These are phyloP conservation scores for Chromoteleia sp. DNA, from an alignment of 2,888 invertebrate species.

Conservation along the genomic window DNA sequence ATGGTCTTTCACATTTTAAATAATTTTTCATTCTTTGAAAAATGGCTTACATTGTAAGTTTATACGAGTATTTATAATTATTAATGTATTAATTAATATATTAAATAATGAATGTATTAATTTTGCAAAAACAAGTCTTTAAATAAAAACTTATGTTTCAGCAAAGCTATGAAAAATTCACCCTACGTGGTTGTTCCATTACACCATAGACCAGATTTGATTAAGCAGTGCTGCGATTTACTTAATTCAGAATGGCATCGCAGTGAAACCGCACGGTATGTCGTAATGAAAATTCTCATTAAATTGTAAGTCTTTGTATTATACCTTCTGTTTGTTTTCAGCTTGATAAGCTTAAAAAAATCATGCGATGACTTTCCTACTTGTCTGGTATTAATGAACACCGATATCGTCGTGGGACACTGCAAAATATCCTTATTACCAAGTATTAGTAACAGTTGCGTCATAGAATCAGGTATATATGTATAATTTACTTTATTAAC, in stretches of 20 bases:
- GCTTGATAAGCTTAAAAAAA: slow-evolving; percentile 89
- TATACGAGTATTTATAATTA: neutral
- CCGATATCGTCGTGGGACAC: slow-evolving; percentile 89
- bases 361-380: slow-evolving; percentile 91
- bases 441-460: slow-evolving; percentile 89
- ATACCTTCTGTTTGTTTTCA: no score
- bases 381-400: slow-evolving; percentile 88
- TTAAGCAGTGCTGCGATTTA: slow-evolving; percentile 90
- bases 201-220: slow-evolving; percentile 90
- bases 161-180: slow-evolving; percentile 76
- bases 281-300: slow-evolving; percentile 21
- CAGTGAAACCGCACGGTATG: slow-evolving; percentile 90
- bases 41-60: slow-evolving; percentile 51
- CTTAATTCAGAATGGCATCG: slow-evolving; percentile 95
- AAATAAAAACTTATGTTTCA: slow-evolving; percentile 63
- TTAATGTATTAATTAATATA: no score
- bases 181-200: slow-evolving; percentile 87
- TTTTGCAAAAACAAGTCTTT: no score
- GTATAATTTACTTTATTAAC: slow-evolving; percentile 16
- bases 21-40: slow-evolving; percentile 33
- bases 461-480: slow-evolving; percentile 89
- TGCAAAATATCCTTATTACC: slow-evolving; percentile 91
- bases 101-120: no score
- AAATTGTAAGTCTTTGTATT: no score
- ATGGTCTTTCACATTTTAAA: slow-evolving; percentile 28